A percentile compares a stretch with the other conserved stretches of the same genome.
Evolutionary conservation across 2,888 invertebrate species (phyloP).

Genomic region (Halocaridina rubra): DNA sequence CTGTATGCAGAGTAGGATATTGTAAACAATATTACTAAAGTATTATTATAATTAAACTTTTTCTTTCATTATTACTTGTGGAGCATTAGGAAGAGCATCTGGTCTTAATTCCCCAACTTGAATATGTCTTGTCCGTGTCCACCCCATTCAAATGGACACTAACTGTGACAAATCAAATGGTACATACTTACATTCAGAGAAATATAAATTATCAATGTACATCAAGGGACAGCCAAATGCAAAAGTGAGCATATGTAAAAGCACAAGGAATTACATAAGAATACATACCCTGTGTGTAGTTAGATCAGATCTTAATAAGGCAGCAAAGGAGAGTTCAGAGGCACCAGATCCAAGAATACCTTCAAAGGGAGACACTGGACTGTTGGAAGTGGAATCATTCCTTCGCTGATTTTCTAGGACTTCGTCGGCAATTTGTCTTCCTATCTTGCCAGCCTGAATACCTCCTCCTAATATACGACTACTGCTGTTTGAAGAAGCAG

Average conservation of each 20-base stretch:
- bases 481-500: slow-evolving; percentile 31
- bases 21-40: no score
- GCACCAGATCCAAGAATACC: slow-evolving; percentile 51
- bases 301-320: slow-evolving; percentile 40
- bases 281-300: slow-evolving; percentile 46
- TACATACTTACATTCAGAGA: no score
- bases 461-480: slow-evolving; percentile 43
- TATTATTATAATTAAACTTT: no score
- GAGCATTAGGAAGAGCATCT: no score
- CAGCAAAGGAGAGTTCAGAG: slow-evolving; percentile 45
- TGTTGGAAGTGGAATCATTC: slow-evolving; percentile 52
- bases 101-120: no score
- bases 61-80: no score
- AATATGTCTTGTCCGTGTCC: no score
- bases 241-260: not conserved
- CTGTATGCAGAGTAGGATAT: no score
- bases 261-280: not conserved
- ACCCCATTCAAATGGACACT: no score
- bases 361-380: slow-evolving; percentile 63
- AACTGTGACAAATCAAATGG: no score
- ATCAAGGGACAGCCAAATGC: no score
- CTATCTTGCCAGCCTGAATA: slow-evolving; percentile 83
- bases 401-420: slow-evolving; percentile 68
- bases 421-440: slow-evolving; percentile 85
- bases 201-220: no score